Base-by-base conservation (phyloP, 2,113 vertebrate genomes). In the Microcebus lehilahytsara region DNA sequence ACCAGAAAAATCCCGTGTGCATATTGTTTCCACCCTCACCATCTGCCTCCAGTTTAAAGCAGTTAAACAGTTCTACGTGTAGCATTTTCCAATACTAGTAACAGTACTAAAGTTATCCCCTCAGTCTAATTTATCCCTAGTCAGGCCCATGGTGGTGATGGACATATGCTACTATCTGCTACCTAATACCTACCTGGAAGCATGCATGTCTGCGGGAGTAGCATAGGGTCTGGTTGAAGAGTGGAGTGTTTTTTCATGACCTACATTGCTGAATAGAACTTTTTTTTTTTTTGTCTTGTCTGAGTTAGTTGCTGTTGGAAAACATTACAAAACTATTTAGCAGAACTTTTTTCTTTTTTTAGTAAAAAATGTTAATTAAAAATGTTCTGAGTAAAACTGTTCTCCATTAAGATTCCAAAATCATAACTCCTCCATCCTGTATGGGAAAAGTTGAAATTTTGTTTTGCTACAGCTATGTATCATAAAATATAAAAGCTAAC, bases 31-130 rank as follows among this genome's bases (percentile, higher is more conserved):
- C 9, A 71, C 84, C 17, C 86, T 95, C 34, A 69, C 97, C 98
- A 97, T 97, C 96, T 97, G 96, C 95, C 91, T 96, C 37, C 30
- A 66, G 83, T 93, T 94, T 94, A 88, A 94, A 96, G 83, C 89
- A 91, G 66, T 96, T 94, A 86, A 91, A 83, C 90, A 91, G 93
- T 89, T 97, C 94, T 88, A 94, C 84, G 96, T 64, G 80, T 71
- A 86, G 93, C 85, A 17, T 42, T 93, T 96, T 84, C 85, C 89
- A 87, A 27, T 66, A 81, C 75, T n/a, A 71, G 67, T 27, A 72
- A 17, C 58, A 56, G 46, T 40, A 51, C 67, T 89, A 4, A 93
- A 72, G 79, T 85, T 95, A 79, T 71, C 79, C 83, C 91, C 22
- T 91, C 64, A 13, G 67, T 42, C 88, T 85, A 40, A 30, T 89